Base-by-base conservation (phyloP, 2,113 vertebrate genomes). In the Ageneiosus marmoratus region DNA sequence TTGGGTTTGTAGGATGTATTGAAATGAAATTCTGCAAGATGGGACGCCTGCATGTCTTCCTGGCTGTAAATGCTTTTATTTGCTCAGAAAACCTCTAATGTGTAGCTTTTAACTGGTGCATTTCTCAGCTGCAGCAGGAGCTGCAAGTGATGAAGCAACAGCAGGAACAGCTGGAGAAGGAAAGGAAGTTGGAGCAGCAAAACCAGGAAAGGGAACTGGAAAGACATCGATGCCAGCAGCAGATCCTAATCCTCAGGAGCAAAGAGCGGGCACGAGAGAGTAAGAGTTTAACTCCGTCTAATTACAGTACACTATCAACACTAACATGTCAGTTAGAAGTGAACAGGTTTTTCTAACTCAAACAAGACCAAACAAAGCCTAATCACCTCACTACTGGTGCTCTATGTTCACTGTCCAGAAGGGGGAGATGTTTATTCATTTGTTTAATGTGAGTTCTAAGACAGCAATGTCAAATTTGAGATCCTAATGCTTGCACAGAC, bases 71-170 rank as follows among this genome's bases (percentile, higher is more conserved):
- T 77, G 29, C 18, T 46, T 53, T 41, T 76, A 44, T 22, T 55
- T 18, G 51, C 24, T 27, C n/a, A 74, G 15, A 62, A 34, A 76
- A 7, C 22, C 11, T 56, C 32, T 53, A 32, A 9, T 62, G n/a
- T 91, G 78, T 85, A 56, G 56, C 8, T 12, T 10, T 50, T 32
- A 16, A 62, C 5, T 58, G 56, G 41, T 73, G 65, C 22, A 92
- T 89, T 89, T 92, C 90, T 91, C 94, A 99, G 98, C 95, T 99
- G 89, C 98, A 99, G 95, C 97, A 99, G 94, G 97, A 99, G 95
- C 95, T 99, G 85, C 95, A 98, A 93, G 95, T 94, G 89, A 96
- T 99, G 95, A 98, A 98, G 91, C 97, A 99, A 83, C 96, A 97
- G 86, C 97, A 99, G 94, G 97, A 99, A 92, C 94, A 97, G 84